Conservation (phyloP, 2,113 vertebrate species). For the Rhynchomys soricoides region DNA sequence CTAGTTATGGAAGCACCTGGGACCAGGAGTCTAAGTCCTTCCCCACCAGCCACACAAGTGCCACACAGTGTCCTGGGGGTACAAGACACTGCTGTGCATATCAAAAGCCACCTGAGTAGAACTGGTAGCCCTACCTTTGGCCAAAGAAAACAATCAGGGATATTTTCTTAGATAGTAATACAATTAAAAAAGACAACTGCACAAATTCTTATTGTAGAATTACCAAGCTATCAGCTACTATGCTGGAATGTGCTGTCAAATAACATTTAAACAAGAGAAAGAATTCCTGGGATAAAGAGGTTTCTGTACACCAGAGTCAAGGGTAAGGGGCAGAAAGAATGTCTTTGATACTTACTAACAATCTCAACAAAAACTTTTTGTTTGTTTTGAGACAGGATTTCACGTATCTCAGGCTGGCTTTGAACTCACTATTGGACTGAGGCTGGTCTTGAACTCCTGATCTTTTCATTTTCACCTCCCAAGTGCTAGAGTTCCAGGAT, state of each 20-base stretch:
- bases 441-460: background rate
- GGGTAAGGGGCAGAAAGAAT: background rate
- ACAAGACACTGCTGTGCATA: background rate
- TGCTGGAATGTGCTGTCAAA: background rate
- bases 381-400: background rate
- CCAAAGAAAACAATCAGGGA: background rate
- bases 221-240: too few species aligned
- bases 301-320: background rate
- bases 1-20: background rate
- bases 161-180: background rate
- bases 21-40: background rate
- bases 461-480: background rate
- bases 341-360: background rate
- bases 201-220: background rate
- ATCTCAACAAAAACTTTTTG: background rate
- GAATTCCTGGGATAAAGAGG: background rate
- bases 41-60: background rate
- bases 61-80: background rate
- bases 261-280: slow-evolving; percentile 16
- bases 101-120: background rate
- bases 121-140: background rate
- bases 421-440: background rate
- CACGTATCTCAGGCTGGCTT: background rate
- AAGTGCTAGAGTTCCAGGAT: background rate
- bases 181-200: background rate